Evolutionary conservation across 2,888 invertebrate genomes (phyloP).

Genomic region (Coremacera marginata): DNA sequence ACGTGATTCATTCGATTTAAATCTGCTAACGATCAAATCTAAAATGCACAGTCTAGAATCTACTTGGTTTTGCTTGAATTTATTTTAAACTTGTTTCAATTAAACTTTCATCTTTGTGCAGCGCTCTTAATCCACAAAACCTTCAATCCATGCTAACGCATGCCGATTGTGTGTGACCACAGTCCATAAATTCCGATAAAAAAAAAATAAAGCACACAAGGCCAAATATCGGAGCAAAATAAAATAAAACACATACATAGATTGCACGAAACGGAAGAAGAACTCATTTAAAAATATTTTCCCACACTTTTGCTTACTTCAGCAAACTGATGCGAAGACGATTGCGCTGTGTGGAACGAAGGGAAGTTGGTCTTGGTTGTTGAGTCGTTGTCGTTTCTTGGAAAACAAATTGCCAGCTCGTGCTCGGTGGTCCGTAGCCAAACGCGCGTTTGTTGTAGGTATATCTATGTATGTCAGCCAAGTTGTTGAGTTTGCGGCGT

Average conservation of each 20-base stretch:
- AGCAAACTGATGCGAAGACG: neutral
- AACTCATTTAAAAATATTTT: slow-evolving; percentile 59
- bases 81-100: too few relatives aligned
- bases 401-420: slow-evolving; percentile 41
- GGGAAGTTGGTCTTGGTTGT: neutral
- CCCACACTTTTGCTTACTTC: slow-evolving; percentile 56
- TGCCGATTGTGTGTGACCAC: neutral
- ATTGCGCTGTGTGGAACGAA: neutral
- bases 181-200: slow-evolving; percentile 28
- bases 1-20: too few relatives aligned
- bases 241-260: slow-evolving; percentile 42
- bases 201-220: slow-evolving; percentile 28
- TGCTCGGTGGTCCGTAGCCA: slow-evolving; percentile 34
- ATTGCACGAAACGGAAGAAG: slow-evolving; percentile 57
- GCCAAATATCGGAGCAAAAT: slow-evolving; percentile 41
- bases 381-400: slow-evolving; percentile 35
- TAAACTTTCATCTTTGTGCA: too few relatives aligned
- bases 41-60: too few relatives aligned
- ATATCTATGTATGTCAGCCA: neutral
- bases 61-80: too few relatives aligned
- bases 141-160: neutral
- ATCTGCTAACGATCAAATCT: too few relatives aligned
- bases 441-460: slow-evolving; percentile 3
- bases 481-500: slow-evolving; percentile 20
- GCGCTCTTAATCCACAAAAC: too few relatives aligned